These are phyloP conservation scores for Petrocephalus sullivani DNA, from an alignment of 2,797 vertebrate genomes.

Conservation along the genomic window DNA sequence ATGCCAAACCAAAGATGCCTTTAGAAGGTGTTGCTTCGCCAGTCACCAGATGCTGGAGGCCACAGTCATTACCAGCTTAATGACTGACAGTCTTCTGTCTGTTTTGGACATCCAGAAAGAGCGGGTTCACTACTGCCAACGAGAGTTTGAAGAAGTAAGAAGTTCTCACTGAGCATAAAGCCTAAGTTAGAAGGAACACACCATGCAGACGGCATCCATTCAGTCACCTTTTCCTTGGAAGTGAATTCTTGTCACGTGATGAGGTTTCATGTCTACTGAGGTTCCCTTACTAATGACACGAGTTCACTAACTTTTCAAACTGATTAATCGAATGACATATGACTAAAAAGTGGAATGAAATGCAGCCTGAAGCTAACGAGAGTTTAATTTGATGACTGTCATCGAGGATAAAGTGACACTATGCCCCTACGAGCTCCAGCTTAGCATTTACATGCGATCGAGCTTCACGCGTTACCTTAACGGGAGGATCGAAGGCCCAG, in stretches of 20 bases:
- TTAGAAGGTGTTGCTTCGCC: not conserved
- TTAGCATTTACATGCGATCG: not conserved
- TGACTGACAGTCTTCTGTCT: not conserved
- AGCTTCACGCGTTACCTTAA: not conserved
- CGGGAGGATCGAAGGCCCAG: not conserved
- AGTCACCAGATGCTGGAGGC: not conserved
- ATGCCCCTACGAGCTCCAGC: not conserved
- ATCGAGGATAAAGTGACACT: not conserved
- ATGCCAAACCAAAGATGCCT: not conserved
- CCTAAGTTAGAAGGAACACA: not conserved
- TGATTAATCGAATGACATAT: not conserved
- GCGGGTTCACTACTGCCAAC: not conserved
- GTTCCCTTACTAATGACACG: not conserved
- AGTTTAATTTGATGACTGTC: not conserved
- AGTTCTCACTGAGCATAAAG: not conserved
- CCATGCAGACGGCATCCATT: not conserved
- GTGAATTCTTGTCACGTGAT: not conserved
- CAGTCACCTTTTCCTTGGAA: not conserved
- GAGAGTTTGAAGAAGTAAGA: not conserved
- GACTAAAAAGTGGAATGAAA: not conserved
- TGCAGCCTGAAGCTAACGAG: not conserved
- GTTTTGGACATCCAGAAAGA: not conserved
- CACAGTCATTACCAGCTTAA: not conserved
- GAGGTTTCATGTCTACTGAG: not conserved
- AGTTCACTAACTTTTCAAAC: not conserved